Percentiles rank a stretch among this genome's conserved stretches.
Evolutionary conservation across 2,888 invertebrate species (phyloP).

Genomic region (Drosophila niveifrons): DNA sequence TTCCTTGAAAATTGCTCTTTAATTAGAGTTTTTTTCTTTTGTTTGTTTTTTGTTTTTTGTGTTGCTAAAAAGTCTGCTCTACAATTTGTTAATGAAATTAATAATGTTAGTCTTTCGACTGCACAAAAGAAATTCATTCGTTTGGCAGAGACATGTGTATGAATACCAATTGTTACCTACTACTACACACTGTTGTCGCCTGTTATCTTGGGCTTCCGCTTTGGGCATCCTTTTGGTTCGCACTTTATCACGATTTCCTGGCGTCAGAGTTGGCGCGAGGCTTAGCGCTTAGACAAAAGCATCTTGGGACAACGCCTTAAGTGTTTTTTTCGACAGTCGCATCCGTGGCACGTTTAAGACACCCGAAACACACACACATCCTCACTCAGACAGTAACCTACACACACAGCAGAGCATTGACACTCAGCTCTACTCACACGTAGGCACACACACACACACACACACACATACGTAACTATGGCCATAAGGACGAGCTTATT

Average conservation of each 20-base stretch:
- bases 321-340: slow-evolving; percentile 72
- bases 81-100: slow-evolving; percentile 14
- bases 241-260: slow-evolving; percentile 34
- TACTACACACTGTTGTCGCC: slow-evolving; percentile 8
- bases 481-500: slow-evolving; percentile 65
- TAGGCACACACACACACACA: slow-evolving; percentile 15
- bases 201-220: slow-evolving; percentile 31
- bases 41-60: neutral
- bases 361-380: slow-evolving; percentile 10
- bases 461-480: slow-evolving; percentile 17
- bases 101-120: neutral
- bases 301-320: slow-evolving; percentile 70
- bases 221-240: slow-evolving; percentile 22
- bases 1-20: neutral
- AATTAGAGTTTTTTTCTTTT: neutral
- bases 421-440: slow-evolving; percentile 13
- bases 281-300: slow-evolving; percentile 73
- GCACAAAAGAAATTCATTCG: slow-evolving; percentile 4
- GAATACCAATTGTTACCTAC: slow-evolving; percentile 23
- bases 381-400: slow-evolving; percentile 11
- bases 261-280: slow-evolving; percentile 46
- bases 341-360: slow-evolving; percentile 68
- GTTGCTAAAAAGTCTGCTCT: neutral
- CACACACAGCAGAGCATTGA: neutral
- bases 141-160: neutral